phyloP scores from a whole-genome alignment of 2,797 vertebrate genomes.

The Emys orbicularis region DNA sequence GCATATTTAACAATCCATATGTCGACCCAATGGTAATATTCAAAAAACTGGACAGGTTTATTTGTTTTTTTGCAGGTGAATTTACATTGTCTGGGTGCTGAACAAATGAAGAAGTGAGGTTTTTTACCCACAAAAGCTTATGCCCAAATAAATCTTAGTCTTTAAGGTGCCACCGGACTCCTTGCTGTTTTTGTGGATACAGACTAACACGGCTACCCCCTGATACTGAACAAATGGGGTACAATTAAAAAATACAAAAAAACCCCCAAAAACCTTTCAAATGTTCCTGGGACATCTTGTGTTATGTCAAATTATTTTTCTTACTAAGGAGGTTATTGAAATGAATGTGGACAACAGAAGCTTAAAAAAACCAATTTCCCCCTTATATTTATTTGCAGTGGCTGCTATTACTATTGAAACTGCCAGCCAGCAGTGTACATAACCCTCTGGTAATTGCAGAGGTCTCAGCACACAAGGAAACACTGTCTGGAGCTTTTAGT shows the following conservation, averaged over 20 bases:
- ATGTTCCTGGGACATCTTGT: neutral
- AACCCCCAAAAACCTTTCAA: neutral
- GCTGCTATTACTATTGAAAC: neutral
- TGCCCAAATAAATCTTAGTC: too few relatives aligned
- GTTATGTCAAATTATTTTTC: neutral
- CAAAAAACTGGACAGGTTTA: neutral
- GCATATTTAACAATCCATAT: neutral
- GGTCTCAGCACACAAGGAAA: neutral
- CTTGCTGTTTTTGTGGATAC: too few relatives aligned
- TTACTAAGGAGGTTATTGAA: neutral
- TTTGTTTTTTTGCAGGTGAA: too few relatives aligned
- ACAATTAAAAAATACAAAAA: too few relatives aligned
- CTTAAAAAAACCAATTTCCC: neutral
- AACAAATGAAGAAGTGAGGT: too few relatives aligned
- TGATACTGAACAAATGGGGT: too few relatives aligned
- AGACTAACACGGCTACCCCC: too few relatives aligned
- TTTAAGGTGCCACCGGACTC: too few relatives aligned
- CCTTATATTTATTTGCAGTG: neutral
- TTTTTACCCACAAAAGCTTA: too few relatives aligned
- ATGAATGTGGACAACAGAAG: neutral
- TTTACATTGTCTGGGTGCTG: too few relatives aligned
- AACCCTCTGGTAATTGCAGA: neutral
- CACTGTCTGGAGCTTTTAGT: rapidly evolving
- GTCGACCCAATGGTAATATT: neutral
- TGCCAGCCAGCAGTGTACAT: neutral